A percentile compares a stretch with the other conserved stretches of the same genome.
phyloP scores from a whole-genome alignment of 2,113 vertebrate genomes.

The Coracopsis vasa region DNA sequence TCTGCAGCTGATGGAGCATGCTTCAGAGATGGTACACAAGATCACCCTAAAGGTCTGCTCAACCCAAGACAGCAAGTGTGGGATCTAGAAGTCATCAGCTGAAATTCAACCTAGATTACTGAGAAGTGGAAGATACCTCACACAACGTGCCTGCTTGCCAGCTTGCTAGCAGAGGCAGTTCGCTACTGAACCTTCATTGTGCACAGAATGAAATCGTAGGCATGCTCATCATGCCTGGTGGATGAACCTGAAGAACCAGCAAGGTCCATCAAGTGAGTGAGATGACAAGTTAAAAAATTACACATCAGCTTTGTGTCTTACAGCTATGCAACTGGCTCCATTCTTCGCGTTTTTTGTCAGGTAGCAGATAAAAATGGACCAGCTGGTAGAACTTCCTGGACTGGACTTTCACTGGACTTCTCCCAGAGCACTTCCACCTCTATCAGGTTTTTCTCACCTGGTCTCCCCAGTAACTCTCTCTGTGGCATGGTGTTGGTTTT shows the following conservation, averaged over 20 bases:
- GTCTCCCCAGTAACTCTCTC: not conserved
- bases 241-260: not conserved
- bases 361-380: not conserved
- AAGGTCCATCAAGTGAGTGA: not conserved
- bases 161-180: not conserved
- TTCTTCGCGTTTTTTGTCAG: not conserved
- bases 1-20: not conserved
- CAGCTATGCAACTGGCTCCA: not conserved
- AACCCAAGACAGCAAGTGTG: not conserved
- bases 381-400: not conserved
- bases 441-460: not conserved
- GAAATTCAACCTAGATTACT: not conserved
- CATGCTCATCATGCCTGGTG: not conserved
- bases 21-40: not conserved
- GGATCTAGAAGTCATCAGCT: not conserved
- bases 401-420: not conserved
- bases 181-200: not conserved
- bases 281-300: accelerated
- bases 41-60: not conserved
- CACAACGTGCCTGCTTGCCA: not conserved
- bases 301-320: not conserved
- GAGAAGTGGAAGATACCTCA: not conserved
- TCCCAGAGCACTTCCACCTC: not conserved
- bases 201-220: not conserved
- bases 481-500: accelerated